Evolutionary conservation across 2,888 invertebrate genomes (phyloP), one percentile per base, ranked within the genome.

Genomic region (Esperia sulphurella): DNA sequence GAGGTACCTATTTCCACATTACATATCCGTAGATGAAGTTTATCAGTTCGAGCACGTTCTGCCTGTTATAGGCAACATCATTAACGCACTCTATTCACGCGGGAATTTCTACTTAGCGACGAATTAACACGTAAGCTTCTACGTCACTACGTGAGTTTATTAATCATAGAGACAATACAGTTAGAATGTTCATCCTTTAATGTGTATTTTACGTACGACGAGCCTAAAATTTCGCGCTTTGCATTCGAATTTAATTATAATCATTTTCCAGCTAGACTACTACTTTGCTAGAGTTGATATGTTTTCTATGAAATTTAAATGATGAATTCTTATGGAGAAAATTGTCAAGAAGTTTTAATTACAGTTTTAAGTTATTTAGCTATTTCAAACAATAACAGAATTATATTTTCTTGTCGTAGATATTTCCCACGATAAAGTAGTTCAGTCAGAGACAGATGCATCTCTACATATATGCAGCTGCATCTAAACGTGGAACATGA

Each of bases 11-110:
- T 38, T 21, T 10, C 21, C 33, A 44, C 31, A 49, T 14, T 39
- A 42, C 3, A 43, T 31, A 28, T 44, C 43, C 14, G 14, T 42
- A 45, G 41, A 30, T 51, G 41, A 48, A 58, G 59, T 62, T 64
- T 63, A 63, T 63, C 57, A 58, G 61, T 67, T 55, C 61, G 53
- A 55, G 59, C 69, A 69, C 68, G 69, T 66, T 50, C 49, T 53
- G 60, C 61, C 58, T 61, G 63, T 63, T 61, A 65, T 50, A 55
- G 56, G 43, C 52, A 61, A 65, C 63, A 65, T 68, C 64, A 63
- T 69, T 68, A 69, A 57, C 63, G 61, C 60, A 51, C 51, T 52
- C 57, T 57, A 64, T 59, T 61, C 67, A 54, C 50, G 44, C 40
- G 60, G 58, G 64, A 61, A 60, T 63, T 55, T 53, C 52, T 57